Evolutionary conservation across 2,113 vertebrate species (phyloP).

Genomic region (Hemicordylus capensis): DNA sequence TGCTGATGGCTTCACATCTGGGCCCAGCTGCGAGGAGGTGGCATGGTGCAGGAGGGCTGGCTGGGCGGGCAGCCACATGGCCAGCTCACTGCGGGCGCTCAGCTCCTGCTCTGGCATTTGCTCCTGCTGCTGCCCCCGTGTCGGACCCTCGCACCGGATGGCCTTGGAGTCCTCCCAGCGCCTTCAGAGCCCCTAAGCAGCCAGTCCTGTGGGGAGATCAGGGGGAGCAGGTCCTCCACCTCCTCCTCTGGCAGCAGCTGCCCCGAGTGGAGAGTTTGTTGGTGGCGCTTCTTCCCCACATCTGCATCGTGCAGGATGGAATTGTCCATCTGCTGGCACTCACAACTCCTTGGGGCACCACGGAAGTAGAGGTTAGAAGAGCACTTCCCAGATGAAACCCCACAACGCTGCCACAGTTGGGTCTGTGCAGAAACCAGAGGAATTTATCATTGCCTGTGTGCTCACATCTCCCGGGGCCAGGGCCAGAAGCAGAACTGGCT

Average conservation of each 20-base stretch:
- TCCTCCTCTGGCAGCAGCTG: no score
- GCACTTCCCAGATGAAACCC: no score
- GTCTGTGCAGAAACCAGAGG: no score
- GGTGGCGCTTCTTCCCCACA: neutral
- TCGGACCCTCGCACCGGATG: no score
- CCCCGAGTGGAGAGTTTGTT: neutral
- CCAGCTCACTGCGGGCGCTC: no score
- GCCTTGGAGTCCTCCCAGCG: neutral
- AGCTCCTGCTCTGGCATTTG: neutral
- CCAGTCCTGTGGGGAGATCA: no score
- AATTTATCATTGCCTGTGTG: no score
- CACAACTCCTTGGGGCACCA: fast-evolving
- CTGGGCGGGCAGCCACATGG: no score
- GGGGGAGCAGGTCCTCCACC: neutral
- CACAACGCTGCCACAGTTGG: no score
- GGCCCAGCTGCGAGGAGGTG: neutral
- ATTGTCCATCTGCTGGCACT: neutral
- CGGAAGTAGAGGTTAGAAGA: no score
- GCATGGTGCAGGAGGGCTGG: fast-evolving
- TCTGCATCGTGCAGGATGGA: neutral
- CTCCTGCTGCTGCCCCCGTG: neutral
- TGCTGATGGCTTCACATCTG: neutral
- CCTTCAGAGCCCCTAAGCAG: neutral
- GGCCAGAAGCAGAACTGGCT: no score
- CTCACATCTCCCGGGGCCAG: no score